Percentiles rank a stretch among this genome's conserved stretches.
phyloP scores from a whole-genome alignment of 2,113 vertebrate species.

The Mystacornis crossleyi region DNA sequence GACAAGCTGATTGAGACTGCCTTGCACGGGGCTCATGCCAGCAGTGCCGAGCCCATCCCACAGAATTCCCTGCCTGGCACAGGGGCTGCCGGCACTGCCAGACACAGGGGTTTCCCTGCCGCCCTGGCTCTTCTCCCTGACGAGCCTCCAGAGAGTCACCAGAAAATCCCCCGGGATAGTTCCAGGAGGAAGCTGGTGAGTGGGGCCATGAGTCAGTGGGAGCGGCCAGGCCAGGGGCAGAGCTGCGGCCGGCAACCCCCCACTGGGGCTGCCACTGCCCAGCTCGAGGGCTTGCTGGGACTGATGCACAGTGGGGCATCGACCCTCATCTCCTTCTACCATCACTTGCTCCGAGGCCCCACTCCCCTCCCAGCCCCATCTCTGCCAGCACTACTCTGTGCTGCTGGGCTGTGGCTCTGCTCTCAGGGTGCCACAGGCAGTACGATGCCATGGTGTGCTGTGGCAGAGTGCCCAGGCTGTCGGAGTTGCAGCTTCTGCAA shows the following conservation, averaged over 20 bases:
- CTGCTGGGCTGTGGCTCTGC: background rate
- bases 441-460: background rate
- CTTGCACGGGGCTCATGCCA: accelerated
- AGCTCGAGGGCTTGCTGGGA: background rate
- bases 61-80: background rate
- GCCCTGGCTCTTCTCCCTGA: background rate
- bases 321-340: background rate
- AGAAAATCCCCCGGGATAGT: conserved; percentile 25
- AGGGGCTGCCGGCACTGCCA: background rate
- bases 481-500: background rate
- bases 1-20: background rate
- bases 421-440: background rate
- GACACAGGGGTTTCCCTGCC: background rate
- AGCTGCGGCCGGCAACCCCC: background rate
- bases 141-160: conserved; percentile 47
- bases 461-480: background rate
- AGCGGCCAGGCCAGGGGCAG: background rate
- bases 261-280: accelerated
- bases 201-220: conserved; percentile 3
- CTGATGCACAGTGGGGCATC: accelerated
- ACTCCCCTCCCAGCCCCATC: accelerated
- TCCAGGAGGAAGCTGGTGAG: conserved; percentile 29
- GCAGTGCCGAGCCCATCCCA: accelerated
- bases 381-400: accelerated
- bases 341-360: accelerated